Evolutionary conservation across 2,888 invertebrate genomes (phyloP), one percentile per base, ranked within the genome.

Genomic region (Gymnosoma rotundatum): DNA sequence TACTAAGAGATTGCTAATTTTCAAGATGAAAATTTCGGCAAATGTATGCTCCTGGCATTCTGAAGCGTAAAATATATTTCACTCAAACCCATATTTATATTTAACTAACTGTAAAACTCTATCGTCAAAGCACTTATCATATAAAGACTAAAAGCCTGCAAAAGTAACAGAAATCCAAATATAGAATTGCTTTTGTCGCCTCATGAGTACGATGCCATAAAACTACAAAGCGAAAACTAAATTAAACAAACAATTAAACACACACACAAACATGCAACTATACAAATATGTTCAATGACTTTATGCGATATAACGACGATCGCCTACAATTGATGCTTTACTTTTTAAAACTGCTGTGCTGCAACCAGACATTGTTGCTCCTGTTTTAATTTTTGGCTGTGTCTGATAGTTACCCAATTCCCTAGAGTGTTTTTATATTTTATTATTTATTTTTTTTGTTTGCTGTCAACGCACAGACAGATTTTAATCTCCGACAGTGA

Each of bases 221-320:
- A 75, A 72, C 32, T 58, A 61, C 42, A 14, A n/a, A 48, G 12
- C 42, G 12, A 12, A 64, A 79, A 67, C 42, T 42, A n/a, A 42
- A 76, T 42, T 76, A 18, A 50, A 80, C n/a, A 48, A 60, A 45
- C 7, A 54, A 56, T 32, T 76, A 18, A 50, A 80, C n/a, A 48
- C 58, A 45, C 12, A 54, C 48, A 16, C 67, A 25, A 36, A 48
- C 42, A 42, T 12, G 12, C 18, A 45, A 14, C 14, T 6, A 32
- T 32, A 32, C 6, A 32, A 42, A 42, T 20, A 45, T 73, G 58
- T 74, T 73, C 63, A 84, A 60, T 78, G 80, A 73, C 69, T 63
- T 16, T 60, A 54, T 32, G 32, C 8, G 7, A 5, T 63, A 21
- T 20, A 73, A 56, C 20, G 58, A 38, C 45, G 16, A 0, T 18